phyloP scores from a whole-genome alignment of 2,113 vertebrate species.

The Parus major region DNA sequence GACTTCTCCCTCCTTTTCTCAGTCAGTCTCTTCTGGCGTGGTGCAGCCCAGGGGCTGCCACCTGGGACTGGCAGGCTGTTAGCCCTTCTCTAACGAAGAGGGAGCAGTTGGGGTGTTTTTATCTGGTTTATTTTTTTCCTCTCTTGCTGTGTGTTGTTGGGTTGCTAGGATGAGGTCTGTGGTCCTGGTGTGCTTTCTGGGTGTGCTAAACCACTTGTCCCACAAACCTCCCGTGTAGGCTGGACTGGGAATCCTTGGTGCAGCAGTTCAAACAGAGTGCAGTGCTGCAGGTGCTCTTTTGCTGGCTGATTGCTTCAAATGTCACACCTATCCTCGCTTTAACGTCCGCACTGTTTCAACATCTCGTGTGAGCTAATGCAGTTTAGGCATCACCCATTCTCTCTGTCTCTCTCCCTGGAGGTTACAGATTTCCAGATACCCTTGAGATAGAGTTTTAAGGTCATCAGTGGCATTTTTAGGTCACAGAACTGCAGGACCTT shows the following conservation, averaged over 20 bases:
- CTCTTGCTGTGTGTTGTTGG: neutral
- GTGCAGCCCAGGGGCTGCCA: neutral
- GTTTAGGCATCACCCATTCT: neutral
- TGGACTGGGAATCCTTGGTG: neutral
- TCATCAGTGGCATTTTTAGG: constrained; percentile 32
- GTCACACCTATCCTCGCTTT: constrained; percentile 2
- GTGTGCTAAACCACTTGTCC: neutral
- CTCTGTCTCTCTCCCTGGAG: neutral
- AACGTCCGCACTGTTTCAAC: neutral
- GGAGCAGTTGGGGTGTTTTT: accelerated
- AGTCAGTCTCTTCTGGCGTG: accelerated
- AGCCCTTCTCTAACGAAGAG: neutral
- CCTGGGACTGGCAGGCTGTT: neutral
- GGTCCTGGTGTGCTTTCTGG: neutral
- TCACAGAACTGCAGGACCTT: constrained; percentile 12
- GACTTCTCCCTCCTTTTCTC: neutral
- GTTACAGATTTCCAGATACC: neutral
- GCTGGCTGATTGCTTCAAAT: constrained; percentile 29
- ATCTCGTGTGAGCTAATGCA: neutral
- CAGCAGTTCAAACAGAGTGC: constrained; percentile 50
- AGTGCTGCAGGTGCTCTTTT: constrained; percentile 50
- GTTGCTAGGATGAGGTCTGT: constrained; percentile 29
- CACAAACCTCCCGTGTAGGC: neutral
- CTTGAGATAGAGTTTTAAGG: constrained; percentile 37
- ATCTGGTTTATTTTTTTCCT: neutral